Evolutionary conservation across 2,113 vertebrate species (phyloP).

Genomic region (Cepphus grylle): DNA sequence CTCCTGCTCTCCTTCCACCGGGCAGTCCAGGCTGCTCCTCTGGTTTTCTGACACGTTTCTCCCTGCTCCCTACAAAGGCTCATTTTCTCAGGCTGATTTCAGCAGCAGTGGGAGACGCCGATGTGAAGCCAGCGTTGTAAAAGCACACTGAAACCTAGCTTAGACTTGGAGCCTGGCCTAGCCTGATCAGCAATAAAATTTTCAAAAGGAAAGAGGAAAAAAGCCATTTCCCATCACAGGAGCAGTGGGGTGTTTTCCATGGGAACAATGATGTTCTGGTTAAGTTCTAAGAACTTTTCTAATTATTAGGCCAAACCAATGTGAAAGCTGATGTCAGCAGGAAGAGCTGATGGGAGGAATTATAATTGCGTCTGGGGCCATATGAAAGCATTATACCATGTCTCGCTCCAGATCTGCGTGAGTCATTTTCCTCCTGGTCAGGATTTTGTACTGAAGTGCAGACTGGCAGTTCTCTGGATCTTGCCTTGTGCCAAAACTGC

Average conservation of each 20-base stretch:
- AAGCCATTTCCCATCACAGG: slow-evolving; percentile 61
- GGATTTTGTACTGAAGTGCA: slow-evolving; percentile 50
- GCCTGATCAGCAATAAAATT: slow-evolving; percentile 65
- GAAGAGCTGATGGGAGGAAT: slow-evolving; percentile 62
- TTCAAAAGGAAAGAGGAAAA: slow-evolving; percentile 61
- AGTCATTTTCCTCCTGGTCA: slow-evolving; percentile 67
- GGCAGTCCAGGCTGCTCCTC: background rate
- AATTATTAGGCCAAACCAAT: slow-evolving; percentile 66
- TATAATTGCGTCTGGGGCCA: slow-evolving; percentile 65
- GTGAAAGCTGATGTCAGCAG: slow-evolving; percentile 64
- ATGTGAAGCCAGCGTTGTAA: slow-evolving; percentile 44
- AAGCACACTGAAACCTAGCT: slow-evolving; percentile 52
- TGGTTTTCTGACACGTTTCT: slow-evolving; percentile 20
- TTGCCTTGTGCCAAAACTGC: slow-evolving; percentile 49
- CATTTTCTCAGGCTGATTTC: slow-evolving; percentile 52
- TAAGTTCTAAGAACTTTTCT: slow-evolving; percentile 65
- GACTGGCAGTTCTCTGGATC: slow-evolving; percentile 57
- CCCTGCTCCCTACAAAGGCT: slow-evolving; percentile 19
- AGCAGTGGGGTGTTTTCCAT: slow-evolving; percentile 66
- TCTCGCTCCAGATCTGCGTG: slow-evolving; percentile 55
- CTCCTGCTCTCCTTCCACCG: background rate
- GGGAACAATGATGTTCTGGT: slow-evolving; percentile 66
- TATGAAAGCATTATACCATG: slow-evolving; percentile 59
- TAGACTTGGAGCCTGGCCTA: slow-evolving; percentile 54
- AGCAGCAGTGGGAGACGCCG: slow-evolving; percentile 50